phyloP scores from a whole-genome alignment of 2,888 invertebrate species.

The Polydrusus cervinus region DNA sequence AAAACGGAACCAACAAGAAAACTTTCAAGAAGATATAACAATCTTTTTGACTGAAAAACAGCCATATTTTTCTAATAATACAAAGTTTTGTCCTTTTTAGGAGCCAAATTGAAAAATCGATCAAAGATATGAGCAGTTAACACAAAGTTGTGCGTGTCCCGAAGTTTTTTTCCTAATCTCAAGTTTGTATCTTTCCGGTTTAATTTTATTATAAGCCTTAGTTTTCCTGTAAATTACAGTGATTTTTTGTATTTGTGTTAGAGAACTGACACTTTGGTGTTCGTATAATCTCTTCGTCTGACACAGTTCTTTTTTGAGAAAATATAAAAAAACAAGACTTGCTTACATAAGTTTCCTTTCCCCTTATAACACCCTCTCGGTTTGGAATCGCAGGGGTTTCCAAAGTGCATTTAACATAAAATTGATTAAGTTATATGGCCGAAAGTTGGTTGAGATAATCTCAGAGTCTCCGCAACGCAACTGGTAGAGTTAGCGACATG shows the following conservation, averaged over 20 bases:
- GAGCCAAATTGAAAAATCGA: slow-evolving; percentile 12
- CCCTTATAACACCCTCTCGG: too few species aligned
- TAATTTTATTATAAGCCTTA: background rate
- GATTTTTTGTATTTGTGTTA: background rate
- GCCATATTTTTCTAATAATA: slow-evolving; percentile 1
- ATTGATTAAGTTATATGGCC: too few species aligned
- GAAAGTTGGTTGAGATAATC: too few species aligned
- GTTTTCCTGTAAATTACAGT: background rate
- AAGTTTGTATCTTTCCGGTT: background rate
- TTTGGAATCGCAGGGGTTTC: too few species aligned
- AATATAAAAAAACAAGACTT: too few species aligned
- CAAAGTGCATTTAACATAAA: too few species aligned
- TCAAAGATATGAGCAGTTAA: slow-evolving; percentile 1
- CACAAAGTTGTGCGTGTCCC: slow-evolving; percentile 2
- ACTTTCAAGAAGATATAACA: background rate
- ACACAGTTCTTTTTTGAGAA: too few species aligned
- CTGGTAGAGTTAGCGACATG: too few species aligned
- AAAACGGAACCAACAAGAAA: background rate
- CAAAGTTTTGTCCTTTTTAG: background rate
- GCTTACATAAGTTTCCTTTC: too few species aligned
- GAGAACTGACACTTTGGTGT: too few species aligned
- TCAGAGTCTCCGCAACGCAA: too few species aligned
- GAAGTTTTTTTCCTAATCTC: slow-evolving; percentile 11
- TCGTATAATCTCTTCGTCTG: too few species aligned
- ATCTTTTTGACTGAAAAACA: background rate